A percentile compares a stretch with the other conserved stretches of the same genome.
Evolutionary conservation across 2,113 vertebrate species (phyloP).

Genomic region (Limnothrissa miodon): DNA sequence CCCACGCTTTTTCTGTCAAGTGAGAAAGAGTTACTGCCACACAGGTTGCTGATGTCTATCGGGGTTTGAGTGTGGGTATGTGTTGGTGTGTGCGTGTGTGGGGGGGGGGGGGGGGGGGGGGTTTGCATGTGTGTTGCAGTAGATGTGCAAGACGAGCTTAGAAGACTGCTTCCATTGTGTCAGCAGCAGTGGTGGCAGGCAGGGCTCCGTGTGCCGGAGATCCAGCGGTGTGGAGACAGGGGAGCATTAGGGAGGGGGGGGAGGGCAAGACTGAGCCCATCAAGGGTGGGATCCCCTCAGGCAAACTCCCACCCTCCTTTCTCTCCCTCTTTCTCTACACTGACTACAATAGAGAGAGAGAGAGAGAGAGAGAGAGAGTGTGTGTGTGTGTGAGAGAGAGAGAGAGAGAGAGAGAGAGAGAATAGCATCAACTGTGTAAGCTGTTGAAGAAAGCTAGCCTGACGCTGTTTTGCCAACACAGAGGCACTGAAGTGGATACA

Average conservation of each 20-base stretch:
- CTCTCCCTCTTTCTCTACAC: not conserved
- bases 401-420: constrained; percentile 34
- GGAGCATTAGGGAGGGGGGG: not conserved
- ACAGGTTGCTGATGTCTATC: not conserved
- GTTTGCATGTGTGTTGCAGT: too few species aligned
- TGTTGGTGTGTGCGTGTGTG: constrained; percentile 40
- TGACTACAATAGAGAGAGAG: not conserved
- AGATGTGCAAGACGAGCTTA: not conserved
- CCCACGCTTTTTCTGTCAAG: constrained; percentile 21
- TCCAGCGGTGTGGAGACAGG: not conserved
- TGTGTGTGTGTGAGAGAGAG: not conserved
- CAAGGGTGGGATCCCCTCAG: constrained; percentile 61
- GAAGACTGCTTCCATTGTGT: constrained; percentile 24
- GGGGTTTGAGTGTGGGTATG: constrained; percentile 28
- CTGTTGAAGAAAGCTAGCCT: constrained; percentile 10
- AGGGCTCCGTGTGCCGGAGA: not conserved
- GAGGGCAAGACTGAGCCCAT: constrained; percentile 65
- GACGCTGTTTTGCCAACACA: constrained; percentile 21
- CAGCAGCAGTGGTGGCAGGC: constrained; percentile 20
- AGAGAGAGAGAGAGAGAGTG: constrained; percentile 19
- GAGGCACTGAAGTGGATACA: constrained; percentile 35
- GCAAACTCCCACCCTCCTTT: constrained; percentile 35
- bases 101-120: too few species aligned
- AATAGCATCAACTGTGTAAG: constrained; percentile 20
- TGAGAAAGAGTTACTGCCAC: not conserved